phyloP scores from a whole-genome alignment of 1,140 invertebrate genomes.

The Whitmania pigra region DNA sequence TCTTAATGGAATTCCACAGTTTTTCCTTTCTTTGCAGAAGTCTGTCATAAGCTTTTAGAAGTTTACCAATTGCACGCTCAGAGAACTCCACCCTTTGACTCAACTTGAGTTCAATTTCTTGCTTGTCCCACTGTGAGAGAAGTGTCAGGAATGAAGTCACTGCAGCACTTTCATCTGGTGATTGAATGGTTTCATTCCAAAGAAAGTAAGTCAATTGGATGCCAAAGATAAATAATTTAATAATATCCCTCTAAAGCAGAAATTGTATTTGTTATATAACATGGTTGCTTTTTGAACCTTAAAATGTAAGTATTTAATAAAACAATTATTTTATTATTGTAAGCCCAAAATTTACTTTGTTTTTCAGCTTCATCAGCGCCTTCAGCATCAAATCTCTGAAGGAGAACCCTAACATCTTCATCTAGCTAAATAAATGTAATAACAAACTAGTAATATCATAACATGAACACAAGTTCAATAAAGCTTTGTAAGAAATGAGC shows the following conservation, averaged over 20 bases:
- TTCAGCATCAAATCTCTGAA: conserved; percentile 92
- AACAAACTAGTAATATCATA: background rate
- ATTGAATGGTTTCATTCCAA: conserved; percentile 21
- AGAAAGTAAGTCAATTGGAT: background rate
- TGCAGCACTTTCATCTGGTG: conserved; percentile 82
- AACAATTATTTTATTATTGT: too few relatives aligned
- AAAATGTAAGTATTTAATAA: too few relatives aligned
- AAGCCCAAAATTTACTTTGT: conserved; percentile 54
- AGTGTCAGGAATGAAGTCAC: conserved; percentile 90
- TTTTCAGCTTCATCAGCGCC: conserved; percentile 89
- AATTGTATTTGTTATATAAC: too few relatives aligned
- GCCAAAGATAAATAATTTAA: too few relatives aligned
- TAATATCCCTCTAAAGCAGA: too few relatives aligned
- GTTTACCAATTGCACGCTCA: conserved; percentile 75
- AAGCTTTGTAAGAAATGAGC: background rate
- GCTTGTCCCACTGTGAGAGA: conserved; percentile 94
- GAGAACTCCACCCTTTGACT: conserved; percentile 67
- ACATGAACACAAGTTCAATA: background rate
- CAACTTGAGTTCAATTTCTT: conserved; percentile 86
- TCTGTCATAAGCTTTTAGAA: conserved; percentile 87
- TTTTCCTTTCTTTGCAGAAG: conserved; percentile 39
- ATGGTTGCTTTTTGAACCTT: too few relatives aligned
- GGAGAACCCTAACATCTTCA: conserved; percentile 82
- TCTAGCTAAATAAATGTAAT: conserved; percentile 44
- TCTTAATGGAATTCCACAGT: conserved; percentile 54